Conservation (phyloP, 2,113 vertebrate species). For the Ardeotis arabs region DNA sequence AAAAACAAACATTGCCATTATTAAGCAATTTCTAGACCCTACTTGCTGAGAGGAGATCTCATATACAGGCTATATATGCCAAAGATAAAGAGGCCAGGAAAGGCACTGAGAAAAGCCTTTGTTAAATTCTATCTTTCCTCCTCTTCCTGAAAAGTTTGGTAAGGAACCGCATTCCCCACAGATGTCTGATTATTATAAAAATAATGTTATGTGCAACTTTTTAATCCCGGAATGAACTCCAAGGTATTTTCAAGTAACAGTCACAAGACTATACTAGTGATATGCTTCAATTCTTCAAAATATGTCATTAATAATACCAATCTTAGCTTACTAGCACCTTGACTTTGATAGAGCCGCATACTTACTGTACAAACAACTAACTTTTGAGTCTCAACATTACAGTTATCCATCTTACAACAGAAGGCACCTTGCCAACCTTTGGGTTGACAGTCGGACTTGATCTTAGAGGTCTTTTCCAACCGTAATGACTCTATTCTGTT, state of each 20-base stretch:
- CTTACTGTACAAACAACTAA: neutral
- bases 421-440: neutral
- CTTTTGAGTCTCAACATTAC: neutral
- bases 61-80: neutral
- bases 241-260: neutral
- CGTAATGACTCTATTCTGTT: no score
- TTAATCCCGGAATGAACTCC: neutral
- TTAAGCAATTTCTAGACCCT: neutral
- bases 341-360: rapidly evolving
- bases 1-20: neutral
- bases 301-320: neutral
- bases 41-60: neutral
- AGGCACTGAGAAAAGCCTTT: neutral
- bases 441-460: no score
- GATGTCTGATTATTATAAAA: neutral
- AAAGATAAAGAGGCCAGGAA: neutral
- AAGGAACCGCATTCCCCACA: neutral
- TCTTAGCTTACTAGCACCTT: neutral
- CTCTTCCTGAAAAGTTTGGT: neutral
- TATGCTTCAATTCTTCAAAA: neutral
- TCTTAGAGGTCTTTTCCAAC: no score
- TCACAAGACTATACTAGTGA: neutral
- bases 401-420: neutral
- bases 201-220: neutral
- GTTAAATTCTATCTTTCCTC: neutral